These are phyloP conservation scores for Kryptopterus vitreolus DNA, from an alignment of 2,797 vertebrate genomes.

Conservation along the genomic window DNA sequence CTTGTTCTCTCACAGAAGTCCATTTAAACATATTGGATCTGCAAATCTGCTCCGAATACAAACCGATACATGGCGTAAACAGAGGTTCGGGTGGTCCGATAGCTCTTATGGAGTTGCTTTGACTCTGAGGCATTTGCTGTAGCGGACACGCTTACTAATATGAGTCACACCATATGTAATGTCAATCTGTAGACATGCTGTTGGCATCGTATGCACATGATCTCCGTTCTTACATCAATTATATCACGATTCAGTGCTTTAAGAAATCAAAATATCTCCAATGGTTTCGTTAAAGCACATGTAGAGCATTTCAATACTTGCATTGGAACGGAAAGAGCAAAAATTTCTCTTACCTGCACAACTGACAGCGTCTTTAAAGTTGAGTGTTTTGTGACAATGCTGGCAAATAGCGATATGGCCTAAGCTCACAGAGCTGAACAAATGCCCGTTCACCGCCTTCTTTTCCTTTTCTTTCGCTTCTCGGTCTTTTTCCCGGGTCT, in stretches of 20 bases:
- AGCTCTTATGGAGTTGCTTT: neutral
- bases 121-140: neutral
- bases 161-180: slow-evolving; percentile 31
- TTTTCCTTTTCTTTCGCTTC: slow-evolving; percentile 86
- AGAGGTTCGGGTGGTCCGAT: neutral
- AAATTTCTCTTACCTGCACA: slow-evolving; percentile 82
- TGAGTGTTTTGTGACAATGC: slow-evolving; percentile 85
- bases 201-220: neutral
- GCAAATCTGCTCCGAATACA: neutral
- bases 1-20: neutral
- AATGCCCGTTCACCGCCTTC: slow-evolving; percentile 83
- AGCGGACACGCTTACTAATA: neutral
- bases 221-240: neutral
- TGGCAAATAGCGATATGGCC: slow-evolving; percentile 77
- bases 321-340: neutral
- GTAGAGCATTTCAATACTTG: neutral
- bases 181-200: slow-evolving; percentile 17
- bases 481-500: slow-evolving; percentile 81
- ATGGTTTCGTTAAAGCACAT: neutral
- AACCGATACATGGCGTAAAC: neutral
- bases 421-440: slow-evolving; percentile 73
- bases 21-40: neutral
- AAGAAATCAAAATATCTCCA: neutral
- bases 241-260: neutral
- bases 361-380: slow-evolving; percentile 81